Evolutionary conservation across 2,113 vertebrate species (phyloP).

Genomic region (Percina caprodes): DNA sequence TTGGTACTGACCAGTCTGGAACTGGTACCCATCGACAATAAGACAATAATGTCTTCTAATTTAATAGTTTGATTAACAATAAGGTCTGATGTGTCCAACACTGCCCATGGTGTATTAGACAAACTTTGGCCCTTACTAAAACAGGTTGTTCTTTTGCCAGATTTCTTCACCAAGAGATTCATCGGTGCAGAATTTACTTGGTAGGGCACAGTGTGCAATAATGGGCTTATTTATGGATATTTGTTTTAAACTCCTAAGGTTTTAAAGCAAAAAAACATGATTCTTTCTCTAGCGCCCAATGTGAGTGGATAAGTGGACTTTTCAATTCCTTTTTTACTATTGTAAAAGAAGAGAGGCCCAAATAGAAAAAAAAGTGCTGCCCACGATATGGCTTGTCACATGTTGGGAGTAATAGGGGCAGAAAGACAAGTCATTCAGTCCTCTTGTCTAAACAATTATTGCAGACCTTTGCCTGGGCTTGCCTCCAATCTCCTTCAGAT

Average conservation of each 20-base stretch:
- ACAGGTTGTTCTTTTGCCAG: not conserved
- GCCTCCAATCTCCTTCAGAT: slow-evolving; percentile 35
- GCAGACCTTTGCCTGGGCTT: slow-evolving; percentile 36
- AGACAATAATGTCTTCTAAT: not conserved
- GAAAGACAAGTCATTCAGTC: slow-evolving; percentile 5
- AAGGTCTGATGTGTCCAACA: not conserved
- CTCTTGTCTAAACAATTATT: slow-evolving; percentile 44
- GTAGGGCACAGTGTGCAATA: not conserved
- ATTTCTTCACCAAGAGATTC: not conserved
- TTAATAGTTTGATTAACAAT: not conserved
- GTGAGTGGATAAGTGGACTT: slow-evolving; percentile 13
- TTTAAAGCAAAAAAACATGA: slow-evolving; percentile 32
- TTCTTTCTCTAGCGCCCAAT: not conserved
- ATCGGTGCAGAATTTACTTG: not conserved
- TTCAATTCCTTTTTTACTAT: not conserved
- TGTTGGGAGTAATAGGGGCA: slow-evolving; percentile 24
- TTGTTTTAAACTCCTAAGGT: slow-evolving; percentile 12
- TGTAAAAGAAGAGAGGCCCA: slow-evolving; percentile 17
- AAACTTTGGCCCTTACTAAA: not conserved
- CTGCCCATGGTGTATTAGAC: not conserved
- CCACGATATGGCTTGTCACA: slow-evolving; percentile 19
- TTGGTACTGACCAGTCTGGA: no score
- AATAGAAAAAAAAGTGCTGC: slow-evolving; percentile 33
- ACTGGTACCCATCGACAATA: no score
- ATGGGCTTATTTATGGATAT: slow-evolving; percentile 20